These are phyloP conservation scores for Gila orcuttii DNA, from an alignment of 2,113 vertebrate genomes.

Conservation along the genomic window DNA sequence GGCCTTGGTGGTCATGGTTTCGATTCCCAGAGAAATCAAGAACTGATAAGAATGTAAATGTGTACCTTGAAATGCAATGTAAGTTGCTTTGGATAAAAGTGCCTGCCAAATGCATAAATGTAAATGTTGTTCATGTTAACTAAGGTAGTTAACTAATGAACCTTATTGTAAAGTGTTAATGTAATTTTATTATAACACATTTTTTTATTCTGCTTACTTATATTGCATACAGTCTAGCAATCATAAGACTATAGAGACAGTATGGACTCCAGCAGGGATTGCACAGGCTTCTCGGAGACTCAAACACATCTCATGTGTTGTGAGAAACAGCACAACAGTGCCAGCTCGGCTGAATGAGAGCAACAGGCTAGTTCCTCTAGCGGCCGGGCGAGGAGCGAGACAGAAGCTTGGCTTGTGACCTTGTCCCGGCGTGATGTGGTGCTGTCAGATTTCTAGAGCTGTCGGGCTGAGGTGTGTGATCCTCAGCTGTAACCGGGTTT, in stretches of 20 bases:
- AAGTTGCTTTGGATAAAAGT: too few species aligned
- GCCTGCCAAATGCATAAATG: too few species aligned
- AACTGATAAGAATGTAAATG: too few species aligned
- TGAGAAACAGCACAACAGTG: constrained; percentile 8
- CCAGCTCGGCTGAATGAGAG: constrained; percentile 8
- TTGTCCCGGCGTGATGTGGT: not conserved
- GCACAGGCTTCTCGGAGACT: constrained; percentile 7
- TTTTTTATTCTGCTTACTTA: not conserved
- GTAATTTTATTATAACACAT: not conserved
- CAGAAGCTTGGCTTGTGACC: constrained; percentile 3
- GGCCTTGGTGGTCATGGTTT: too few species aligned
- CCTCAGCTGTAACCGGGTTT: constrained; percentile 12
- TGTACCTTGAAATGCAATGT: too few species aligned
- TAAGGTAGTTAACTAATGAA: too few species aligned
- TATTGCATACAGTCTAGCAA: not conserved
- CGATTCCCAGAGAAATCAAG: too few species aligned
- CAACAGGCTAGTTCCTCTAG: not conserved
- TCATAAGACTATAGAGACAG: not conserved
- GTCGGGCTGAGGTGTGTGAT: not conserved
- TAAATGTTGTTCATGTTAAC: too few species aligned
- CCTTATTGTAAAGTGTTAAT: too few species aligned
- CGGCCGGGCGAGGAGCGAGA: not conserved
- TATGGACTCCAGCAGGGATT: constrained; percentile 5
- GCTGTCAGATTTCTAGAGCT: constrained; percentile 2
- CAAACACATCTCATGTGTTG: not conserved